Percentiles rank a stretch among this genome's conserved stretches.
Conservation (phyloP, 1,140 invertebrate species). For the Acyrthosiphon pisum region DNA sequence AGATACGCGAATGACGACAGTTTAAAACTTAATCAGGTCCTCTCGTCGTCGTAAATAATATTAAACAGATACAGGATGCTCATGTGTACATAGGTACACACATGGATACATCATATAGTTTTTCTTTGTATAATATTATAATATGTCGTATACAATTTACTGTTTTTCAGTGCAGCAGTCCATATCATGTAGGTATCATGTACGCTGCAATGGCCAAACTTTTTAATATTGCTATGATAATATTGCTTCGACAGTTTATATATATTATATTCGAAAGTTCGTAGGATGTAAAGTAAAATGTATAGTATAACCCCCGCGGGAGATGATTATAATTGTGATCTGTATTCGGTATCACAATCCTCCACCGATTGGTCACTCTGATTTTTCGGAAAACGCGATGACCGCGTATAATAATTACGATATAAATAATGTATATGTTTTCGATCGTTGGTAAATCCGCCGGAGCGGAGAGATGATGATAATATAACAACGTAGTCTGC, state of each 20-base stretch:
- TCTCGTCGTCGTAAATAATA: neutral
- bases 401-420: neutral
- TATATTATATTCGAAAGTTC: neutral
- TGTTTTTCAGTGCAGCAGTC: too few species aligned
- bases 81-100: neutral
- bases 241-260: neutral
- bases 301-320: neutral
- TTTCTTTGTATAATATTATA: neutral
- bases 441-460: neutral
- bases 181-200: neutral
- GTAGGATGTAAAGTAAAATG: neutral
- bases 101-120: neutral
- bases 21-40: conserved; percentile 11
- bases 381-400: neutral
- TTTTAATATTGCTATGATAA: neutral
- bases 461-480: neutral
- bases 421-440: neutral
- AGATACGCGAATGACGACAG: neutral
- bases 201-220: neutral
- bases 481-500: neutral
- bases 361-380: neutral
- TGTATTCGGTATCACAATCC: neutral
- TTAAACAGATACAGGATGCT: neutral
- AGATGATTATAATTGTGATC: neutral
- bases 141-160: neutral